Percentiles rank a stretch among this genome's conserved stretches.
Conservation (phyloP, 92 coral and sea anemone species). For the Umimayanthus chanpuru region DNA sequence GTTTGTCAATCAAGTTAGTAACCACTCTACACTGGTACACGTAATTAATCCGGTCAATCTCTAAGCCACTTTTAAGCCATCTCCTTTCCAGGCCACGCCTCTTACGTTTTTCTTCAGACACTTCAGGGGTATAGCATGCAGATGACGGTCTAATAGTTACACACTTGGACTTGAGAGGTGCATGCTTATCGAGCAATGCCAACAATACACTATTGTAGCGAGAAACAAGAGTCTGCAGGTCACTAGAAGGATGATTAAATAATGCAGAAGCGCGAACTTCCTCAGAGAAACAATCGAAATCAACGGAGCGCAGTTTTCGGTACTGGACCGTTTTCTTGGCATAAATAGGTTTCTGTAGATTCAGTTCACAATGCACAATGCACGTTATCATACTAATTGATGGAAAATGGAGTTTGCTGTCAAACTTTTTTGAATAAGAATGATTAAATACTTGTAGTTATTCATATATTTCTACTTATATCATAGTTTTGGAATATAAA, state of each 20-base stretch:
- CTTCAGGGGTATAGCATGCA: constrained; percentile 7
- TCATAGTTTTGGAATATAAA: no score
- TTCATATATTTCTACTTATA: no score
- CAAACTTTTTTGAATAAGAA: no score
- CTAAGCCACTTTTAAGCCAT: constrained; percentile 7
- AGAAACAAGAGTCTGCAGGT: no score
- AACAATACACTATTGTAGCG: no score
- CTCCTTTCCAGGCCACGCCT: constrained; percentile 23
- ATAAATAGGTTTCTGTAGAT: constrained; percentile 21
- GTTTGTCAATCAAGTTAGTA: constrained; percentile 29
- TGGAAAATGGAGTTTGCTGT: no score
- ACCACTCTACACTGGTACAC: constrained; percentile 46
- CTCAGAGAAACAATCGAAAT: constrained; percentile 28
- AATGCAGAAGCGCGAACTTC: constrained; percentile 23
- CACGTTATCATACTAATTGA: no score
- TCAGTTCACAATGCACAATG: constrained; percentile 35
- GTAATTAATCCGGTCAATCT: constrained; percentile 19
- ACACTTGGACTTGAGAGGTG: no score
- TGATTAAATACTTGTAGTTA: no score
- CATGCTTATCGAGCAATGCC: no score
- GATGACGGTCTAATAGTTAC: constrained; percentile 19
- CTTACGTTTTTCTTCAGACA: constrained; percentile 17
- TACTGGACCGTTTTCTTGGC: constrained; percentile 42
- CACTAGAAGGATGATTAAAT: not conserved
- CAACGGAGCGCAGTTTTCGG: constrained; percentile 29